phyloP scores from a whole-genome alignment of 2,797 vertebrate genomes.

The Chromis chromis region DNA sequence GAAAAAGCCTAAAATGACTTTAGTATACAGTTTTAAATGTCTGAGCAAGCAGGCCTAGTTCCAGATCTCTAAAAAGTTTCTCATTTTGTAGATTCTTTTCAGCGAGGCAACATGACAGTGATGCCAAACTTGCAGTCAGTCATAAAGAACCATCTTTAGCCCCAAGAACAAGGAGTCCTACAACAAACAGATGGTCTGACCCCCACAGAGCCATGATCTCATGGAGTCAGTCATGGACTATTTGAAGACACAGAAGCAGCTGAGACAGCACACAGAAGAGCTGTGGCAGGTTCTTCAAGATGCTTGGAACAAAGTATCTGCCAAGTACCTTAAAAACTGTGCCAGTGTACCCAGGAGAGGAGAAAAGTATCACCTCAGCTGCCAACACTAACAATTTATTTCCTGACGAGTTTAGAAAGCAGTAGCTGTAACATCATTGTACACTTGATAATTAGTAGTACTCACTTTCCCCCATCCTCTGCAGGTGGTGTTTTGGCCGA shows the following conservation, averaged over 20 bases:
- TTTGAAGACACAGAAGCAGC: neutral
- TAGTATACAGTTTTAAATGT: too few relatives aligned
- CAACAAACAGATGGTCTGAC: too few relatives aligned
- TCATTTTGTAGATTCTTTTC: too few relatives aligned
- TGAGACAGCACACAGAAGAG: neutral
- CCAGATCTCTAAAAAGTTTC: too few relatives aligned
- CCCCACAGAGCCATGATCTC: neutral
- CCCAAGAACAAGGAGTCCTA: too few relatives aligned
- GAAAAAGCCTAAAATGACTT: neutral
- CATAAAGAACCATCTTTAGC: neutral
- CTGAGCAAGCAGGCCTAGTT: too few relatives aligned
- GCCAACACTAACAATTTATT: neutral
- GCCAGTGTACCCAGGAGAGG: neutral
- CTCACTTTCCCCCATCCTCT: slow-evolving; percentile 78
- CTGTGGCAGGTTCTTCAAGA: neutral
- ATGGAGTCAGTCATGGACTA: neutral
- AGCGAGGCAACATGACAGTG: neutral
- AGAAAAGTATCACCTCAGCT: too few relatives aligned
- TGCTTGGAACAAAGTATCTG: neutral
- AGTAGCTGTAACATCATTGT: neutral
- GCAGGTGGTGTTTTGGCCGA: slow-evolving; percentile 63
- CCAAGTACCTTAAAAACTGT: neutral
- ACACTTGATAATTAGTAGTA: slow-evolving; percentile 19
- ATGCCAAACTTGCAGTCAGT: neutral
- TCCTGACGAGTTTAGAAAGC: neutral